These are phyloP conservation scores for Magallana nippona DNA, from an alignment of 2,888 invertebrate species.

Conservation along the genomic window DNA sequence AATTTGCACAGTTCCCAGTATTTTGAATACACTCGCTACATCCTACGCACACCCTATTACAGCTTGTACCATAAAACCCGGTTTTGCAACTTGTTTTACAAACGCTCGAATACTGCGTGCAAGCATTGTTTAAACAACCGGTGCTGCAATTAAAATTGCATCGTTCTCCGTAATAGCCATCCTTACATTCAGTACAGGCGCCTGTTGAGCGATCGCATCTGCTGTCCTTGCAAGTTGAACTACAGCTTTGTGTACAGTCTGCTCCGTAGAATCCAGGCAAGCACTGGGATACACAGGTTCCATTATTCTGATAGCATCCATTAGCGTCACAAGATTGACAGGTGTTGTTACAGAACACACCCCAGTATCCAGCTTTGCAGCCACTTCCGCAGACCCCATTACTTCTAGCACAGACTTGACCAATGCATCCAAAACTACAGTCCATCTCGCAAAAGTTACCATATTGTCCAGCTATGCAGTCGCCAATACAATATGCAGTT, in stretches of 20 bases:
- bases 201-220: conserved; percentile 41
- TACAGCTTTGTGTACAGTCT: conserved; percentile 33
- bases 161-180: conserved; percentile 39
- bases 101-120: conserved; percentile 28
- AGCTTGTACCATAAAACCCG: conserved; percentile 39
- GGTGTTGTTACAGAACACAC: conserved; percentile 24
- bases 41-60: conserved; percentile 1
- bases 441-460: conserved; percentile 37
- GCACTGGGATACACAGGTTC: conserved; percentile 28
- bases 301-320: conserved; percentile 35
- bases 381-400: conserved; percentile 35
- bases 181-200: conserved; percentile 40
- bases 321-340: conserved; percentile 37
- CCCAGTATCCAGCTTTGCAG: conserved; percentile 41
- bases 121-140: conserved; percentile 34
- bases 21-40: conserved; percentile 11
- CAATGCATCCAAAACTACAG: conserved; percentile 40
- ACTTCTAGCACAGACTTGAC: conserved; percentile 18
- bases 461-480: conserved; percentile 39
- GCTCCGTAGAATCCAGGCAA: conserved; percentile 23
- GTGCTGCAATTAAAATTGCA: conserved; percentile 41
- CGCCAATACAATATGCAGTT: conserved; percentile 37
- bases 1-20: conserved; percentile 18
- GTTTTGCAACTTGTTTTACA: conserved; percentile 38
- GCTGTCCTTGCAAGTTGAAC: conserved; percentile 7